These are phyloP conservation scores for Entomobrya proxima DNA, from an alignment of 2,888 invertebrate genomes.

Conservation along the genomic window DNA sequence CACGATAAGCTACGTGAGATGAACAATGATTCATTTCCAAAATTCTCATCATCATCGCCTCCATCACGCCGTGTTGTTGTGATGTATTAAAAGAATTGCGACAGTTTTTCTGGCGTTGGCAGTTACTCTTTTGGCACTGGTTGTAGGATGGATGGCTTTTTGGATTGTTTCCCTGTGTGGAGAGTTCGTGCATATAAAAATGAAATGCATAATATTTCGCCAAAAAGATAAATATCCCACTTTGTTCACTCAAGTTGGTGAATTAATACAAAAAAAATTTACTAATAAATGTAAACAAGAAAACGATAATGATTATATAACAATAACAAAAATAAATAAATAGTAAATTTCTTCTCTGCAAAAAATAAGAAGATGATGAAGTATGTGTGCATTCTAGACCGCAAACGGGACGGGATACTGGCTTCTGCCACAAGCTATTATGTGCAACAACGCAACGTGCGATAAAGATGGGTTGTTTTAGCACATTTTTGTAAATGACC, in stretches of 20 bases:
- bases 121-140: conserved; percentile 43
- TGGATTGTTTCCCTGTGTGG: conserved; percentile 22
- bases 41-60: conserved; percentile 36
- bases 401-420: not conserved
- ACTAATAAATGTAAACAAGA: not conserved
- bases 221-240: not conserved
- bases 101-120: conserved; percentile 52
- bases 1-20: not conserved
- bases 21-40: conserved; percentile 35
- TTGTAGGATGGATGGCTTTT: conserved; percentile 46
- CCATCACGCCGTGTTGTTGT: not conserved
- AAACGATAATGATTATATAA: conserved; percentile 44
- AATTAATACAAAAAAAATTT: conserved; percentile 3
- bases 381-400: not conserved
- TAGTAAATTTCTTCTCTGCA: not conserved
- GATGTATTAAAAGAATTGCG: conserved; percentile 38
- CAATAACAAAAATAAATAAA: conserved; percentile 31
- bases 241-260: not conserved
- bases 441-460: not conserved
- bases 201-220: not conserved
- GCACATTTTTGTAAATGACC: not conserved
- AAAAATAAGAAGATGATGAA: not conserved
- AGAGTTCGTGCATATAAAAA: not conserved
- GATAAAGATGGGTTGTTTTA: not conserved
- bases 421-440: not conserved